These are phyloP conservation scores for Vireo griseus DNA, from an alignment of 2,797 vertebrate species.

Conservation along the genomic window DNA sequence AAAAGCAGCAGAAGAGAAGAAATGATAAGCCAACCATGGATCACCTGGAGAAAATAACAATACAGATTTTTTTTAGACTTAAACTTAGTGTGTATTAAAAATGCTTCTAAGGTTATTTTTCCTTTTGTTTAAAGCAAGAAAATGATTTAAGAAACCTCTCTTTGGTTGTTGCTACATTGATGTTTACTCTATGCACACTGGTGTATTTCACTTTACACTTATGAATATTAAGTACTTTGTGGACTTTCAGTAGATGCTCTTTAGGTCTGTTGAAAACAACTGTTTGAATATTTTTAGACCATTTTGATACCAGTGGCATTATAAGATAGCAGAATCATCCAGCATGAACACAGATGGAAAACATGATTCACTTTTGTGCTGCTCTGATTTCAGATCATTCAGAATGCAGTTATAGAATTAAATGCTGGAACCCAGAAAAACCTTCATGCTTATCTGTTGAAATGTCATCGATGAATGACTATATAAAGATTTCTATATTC, in stretches of 20 bases:
- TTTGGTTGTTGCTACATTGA: background rate
- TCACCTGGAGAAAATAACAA: slow-evolving; percentile 80
- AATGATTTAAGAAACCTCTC: background rate
- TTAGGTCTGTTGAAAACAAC: background rate
- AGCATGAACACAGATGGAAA: background rate
- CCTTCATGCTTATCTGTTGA: background rate
- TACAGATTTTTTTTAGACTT: background rate
- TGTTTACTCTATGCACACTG: background rate
- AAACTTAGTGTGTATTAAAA: background rate
- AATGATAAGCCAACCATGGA: slow-evolving; percentile 97
- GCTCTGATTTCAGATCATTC: background rate
- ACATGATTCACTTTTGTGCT: background rate
- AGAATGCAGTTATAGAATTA: background rate
- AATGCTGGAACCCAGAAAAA: background rate
- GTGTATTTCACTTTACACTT: background rate
- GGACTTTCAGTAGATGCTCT: background rate
- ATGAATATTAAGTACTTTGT: background rate
- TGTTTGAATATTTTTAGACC: background rate
- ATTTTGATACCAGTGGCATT: background rate
- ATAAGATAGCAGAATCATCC: background rate
- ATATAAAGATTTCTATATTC: background rate
- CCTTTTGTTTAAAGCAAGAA: background rate
- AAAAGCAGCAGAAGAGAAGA: slow-evolving; percentile 95
- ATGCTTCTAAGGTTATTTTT: background rate
- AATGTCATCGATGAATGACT: background rate